Base-by-base conservation (phyloP, 2,888 invertebrate species). In the Disparrhopalites patrizii region DNA sequence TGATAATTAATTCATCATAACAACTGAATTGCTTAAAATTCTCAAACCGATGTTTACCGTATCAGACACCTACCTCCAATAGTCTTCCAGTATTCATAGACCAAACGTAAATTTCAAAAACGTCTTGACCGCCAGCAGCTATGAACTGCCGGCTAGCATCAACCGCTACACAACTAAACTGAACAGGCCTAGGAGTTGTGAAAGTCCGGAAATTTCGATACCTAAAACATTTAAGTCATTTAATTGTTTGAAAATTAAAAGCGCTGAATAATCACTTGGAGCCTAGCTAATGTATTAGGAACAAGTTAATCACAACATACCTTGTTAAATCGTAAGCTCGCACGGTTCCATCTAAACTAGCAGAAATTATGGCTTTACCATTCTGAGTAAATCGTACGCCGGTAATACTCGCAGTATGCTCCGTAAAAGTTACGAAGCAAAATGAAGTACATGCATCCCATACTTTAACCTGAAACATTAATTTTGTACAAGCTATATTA, bases 151-250 rank as follows among this genome's bases (percentile, higher is more conserved):
- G 90, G 75, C 90, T 91, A 2, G 86, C 82, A 80, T 99, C 99
- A 10, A 98, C 81, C 0, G 92, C 87, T 0, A 94, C 85, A 77
- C 93, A 92, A 13, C 90, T 86, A 79, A 99, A 94, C 81, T 99
- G 98, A 0, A 91, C 91, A 0, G 93, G 89, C 55, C 87, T 85
- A 0, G 96, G 94, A 0, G 96, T 91, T 0, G 95, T 93, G 66
- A 98, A 87, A 0, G 98, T 99, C 55, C 94, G 87, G 82, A 99
- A 99, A 81, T 99, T 99, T 43, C 98, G 91, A 80, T 99, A 99
- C 76, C 97, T 93, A 77, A 30, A 78, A 72, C 47, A 66, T 18
- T 30, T 28, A 18, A 50, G 7, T 27, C 20, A 43, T 15, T 52
- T 28, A 25, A 23, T 28, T 54, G 2, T 54, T 3, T 2, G 4